phyloP scores from a whole-genome alignment of 2,113 vertebrate genomes.

The Sylvia atricapilla region DNA sequence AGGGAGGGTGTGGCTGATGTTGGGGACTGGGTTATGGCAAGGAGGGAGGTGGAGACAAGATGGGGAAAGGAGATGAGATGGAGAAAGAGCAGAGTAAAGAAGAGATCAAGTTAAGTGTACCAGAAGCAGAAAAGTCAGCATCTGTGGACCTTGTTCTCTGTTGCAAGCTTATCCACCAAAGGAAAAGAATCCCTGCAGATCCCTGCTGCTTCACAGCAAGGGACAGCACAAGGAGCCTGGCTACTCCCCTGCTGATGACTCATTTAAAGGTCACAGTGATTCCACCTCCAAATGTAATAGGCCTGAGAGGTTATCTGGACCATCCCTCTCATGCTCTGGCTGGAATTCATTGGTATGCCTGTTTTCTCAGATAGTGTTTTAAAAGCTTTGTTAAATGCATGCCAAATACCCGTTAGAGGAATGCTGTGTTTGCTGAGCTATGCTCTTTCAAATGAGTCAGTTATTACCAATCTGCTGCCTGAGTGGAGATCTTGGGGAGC shows the following conservation, averaged over 20 bases:
- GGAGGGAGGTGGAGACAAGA: not conserved
- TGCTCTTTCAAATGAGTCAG: not conserved
- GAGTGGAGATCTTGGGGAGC: not conserved
- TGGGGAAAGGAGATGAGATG: not conserved
- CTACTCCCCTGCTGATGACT: not conserved
- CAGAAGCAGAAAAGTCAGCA: not conserved
- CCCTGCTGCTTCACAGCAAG: not conserved
- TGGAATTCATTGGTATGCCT: constrained; percentile 6
- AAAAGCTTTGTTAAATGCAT: not conserved
- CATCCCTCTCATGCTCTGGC: not conserved
- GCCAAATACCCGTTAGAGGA: not conserved
- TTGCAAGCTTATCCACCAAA: not conserved
- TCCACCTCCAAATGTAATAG: not conserved
- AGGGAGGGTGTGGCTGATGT: not conserved
- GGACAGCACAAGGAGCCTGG: not conserved
- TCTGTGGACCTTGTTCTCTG: not conserved
- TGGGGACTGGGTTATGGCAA: not conserved
- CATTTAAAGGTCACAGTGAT: not conserved
- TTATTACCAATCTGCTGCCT: not conserved
- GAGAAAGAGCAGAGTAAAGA: not conserved
- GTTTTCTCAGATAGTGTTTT: not conserved
- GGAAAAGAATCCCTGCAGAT: not conserved
- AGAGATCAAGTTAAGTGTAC: not conserved
- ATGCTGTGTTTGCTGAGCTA: not conserved
- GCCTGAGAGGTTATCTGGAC: constrained; percentile 44